phyloP scores from a whole-genome alignment of 2,888 invertebrate genomes.

The Megastigmus dorsalis region DNA sequence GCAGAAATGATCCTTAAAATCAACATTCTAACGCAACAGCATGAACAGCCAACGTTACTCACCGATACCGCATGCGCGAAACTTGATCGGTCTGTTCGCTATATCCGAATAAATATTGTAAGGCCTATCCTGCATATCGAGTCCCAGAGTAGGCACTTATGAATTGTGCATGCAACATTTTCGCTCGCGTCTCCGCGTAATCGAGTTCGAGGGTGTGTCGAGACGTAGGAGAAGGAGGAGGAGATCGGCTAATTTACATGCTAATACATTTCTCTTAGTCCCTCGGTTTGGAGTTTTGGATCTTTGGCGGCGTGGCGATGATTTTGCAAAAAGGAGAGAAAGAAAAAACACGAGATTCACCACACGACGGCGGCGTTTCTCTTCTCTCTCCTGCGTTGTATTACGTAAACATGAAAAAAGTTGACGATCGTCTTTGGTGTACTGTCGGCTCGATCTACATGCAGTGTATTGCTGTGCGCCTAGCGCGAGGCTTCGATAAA shows the following conservation, averaged over 20 bases:
- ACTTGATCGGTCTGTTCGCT: neutral
- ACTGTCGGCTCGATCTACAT: too few relatives aligned
- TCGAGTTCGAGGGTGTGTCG: slow-evolving; percentile 14
- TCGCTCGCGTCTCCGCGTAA: neutral
- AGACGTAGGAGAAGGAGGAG: too few relatives aligned
- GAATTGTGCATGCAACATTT: slow-evolving; percentile 39
- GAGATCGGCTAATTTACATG: slow-evolving; percentile 31
- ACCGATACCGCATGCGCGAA: too few relatives aligned
- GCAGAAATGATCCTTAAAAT: too few relatives aligned
- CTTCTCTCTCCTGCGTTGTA: neutral
- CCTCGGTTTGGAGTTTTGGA: too few relatives aligned
- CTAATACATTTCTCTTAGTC: slow-evolving; percentile 8
- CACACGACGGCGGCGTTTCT: neutral
- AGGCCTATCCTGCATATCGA: neutral
- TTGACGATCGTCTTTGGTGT: slow-evolving; percentile 10
- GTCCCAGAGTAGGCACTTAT: slow-evolving; percentile 10
- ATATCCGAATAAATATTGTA: slow-evolving; percentile 13
- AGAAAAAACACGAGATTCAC: slow-evolving; percentile 9
- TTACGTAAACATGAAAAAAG: slow-evolving; percentile 48
- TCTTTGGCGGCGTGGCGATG: neutral
- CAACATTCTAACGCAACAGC: too few relatives aligned
- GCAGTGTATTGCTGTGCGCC: too few relatives aligned
- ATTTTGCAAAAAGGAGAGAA: slow-evolving; percentile 7
- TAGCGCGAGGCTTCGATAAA: too few relatives aligned
- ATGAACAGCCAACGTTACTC: neutral